phyloP scores from a whole-genome alignment of 2,888 invertebrate species.

The Baccha elongata region DNA sequence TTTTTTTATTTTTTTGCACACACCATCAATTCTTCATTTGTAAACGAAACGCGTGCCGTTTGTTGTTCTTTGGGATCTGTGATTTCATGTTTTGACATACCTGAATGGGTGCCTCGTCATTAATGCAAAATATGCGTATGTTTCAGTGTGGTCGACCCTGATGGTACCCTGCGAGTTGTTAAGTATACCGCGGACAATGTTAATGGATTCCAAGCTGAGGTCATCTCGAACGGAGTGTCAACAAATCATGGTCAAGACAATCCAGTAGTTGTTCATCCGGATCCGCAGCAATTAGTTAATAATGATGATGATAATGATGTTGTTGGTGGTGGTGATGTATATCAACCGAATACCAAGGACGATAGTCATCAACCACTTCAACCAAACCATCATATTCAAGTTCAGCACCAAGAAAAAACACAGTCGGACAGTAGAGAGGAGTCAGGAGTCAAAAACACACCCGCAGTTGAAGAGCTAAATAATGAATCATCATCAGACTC shows the following conservation, averaged over 20 bases:
- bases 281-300: conserved; percentile 46
- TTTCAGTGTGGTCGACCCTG: conserved; percentile 87
- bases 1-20: conserved; percentile 9
- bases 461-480: conserved; percentile 32
- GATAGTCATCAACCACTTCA: conserved; percentile 45
- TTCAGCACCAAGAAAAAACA: conserved; percentile 64
- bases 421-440: conserved; percentile 71
- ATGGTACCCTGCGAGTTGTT: conserved; percentile 88
- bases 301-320: conserved; percentile 23
- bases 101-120: background rate
- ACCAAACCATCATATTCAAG: conserved; percentile 64
- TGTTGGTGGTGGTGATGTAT: conserved; percentile 26
- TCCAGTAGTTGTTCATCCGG: conserved; percentile 64
- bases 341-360: conserved; percentile 55
- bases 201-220: conserved; percentile 88
- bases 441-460: conserved; percentile 43
- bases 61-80: conserved; percentile 40
- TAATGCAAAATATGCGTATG: conserved; percentile 46
- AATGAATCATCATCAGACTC: conserved; percentile 51
- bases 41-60: conserved; percentile 15
- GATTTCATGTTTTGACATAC: conserved; percentile 21
- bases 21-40: background rate
- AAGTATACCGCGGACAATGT: conserved; percentile 89
- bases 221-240: conserved; percentile 80
- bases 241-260: conserved; percentile 78